A percentile compares a stretch with the other conserved stretches of the same genome.
Evolutionary conservation across 2,888 invertebrate species (phyloP).

Genomic region (Apantesis nais): DNA sequence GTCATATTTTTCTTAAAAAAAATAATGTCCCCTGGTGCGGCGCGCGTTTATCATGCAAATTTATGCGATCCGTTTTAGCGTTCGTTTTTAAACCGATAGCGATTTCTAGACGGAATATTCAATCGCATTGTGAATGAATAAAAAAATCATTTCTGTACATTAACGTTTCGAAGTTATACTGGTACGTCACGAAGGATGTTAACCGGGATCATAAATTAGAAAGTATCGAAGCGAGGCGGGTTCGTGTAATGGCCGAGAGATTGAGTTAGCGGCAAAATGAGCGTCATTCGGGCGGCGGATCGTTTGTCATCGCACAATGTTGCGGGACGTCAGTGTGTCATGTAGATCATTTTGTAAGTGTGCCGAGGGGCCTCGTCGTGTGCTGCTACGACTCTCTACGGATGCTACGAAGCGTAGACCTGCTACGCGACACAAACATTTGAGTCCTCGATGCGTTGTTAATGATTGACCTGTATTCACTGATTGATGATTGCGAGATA

Average conservation of each 20-base stretch:
- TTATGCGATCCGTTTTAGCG: slow-evolving; percentile 81
- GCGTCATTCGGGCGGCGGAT: slow-evolving; percentile 27
- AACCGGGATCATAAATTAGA: slow-evolving; percentile 60
- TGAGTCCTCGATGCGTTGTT: not conserved
- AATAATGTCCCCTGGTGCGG: slow-evolving; percentile 75
- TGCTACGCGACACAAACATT: not conserved
- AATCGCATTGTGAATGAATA: slow-evolving; percentile 69
- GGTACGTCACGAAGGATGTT: slow-evolving; percentile 63
- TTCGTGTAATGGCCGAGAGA: slow-evolving; percentile 27
- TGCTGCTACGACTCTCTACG: slow-evolving; percentile 3
- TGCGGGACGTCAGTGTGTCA: slow-evolving; percentile 54
- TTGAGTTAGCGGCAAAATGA: slow-evolving; percentile 26
- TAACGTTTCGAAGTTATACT: slow-evolving; percentile 61
- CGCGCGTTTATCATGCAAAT: slow-evolving; percentile 81
- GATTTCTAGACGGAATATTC: slow-evolving; percentile 79
- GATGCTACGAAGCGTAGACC: slow-evolving; percentile 6
- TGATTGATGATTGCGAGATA: not conserved
- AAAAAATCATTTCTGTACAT: slow-evolving; percentile 67
- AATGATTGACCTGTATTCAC: not conserved
- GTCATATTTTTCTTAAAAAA: slow-evolving; percentile 84
- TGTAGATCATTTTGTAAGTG: slow-evolving; percentile 58
- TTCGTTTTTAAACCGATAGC: slow-evolving; percentile 79
- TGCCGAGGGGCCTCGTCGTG: slow-evolving; percentile 29
- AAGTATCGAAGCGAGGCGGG: slow-evolving; percentile 34
- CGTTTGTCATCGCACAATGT: slow-evolving; percentile 56